These are phyloP conservation scores for Himalopsyche phryganea DNA, from an alignment of 1,140 invertebrate species.

Conservation along the genomic window DNA sequence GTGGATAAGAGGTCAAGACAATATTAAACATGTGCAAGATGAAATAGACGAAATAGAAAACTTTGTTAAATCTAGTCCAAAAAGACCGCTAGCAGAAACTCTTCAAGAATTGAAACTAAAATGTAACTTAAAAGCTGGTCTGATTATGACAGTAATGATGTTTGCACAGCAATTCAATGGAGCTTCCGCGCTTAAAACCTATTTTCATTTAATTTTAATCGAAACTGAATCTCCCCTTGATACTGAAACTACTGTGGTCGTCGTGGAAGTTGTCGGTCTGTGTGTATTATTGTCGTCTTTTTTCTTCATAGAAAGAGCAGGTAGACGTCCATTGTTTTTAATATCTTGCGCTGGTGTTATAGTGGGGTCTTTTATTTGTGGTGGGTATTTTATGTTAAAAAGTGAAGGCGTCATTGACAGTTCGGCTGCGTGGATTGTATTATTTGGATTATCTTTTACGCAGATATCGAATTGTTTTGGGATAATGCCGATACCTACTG, in stretches of 20 bases:
- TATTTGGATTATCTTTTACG: not conserved
- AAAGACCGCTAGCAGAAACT: slow-evolving; percentile 23
- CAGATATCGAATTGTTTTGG: slow-evolving; percentile 4
- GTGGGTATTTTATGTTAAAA: slow-evolving; percentile 9
- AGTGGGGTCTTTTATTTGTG: not conserved
- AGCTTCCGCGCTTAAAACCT: slow-evolving; percentile 5
- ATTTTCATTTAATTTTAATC: slow-evolving; percentile 4
- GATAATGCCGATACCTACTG: not conserved
- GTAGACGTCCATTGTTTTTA: not conserved
- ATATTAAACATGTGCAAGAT: slow-evolving; percentile 21
- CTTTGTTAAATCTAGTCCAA: slow-evolving; percentile 2
- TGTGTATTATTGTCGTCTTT: not conserved
- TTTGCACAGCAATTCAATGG: slow-evolving; percentile 7
- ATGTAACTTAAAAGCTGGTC: slow-evolving; percentile 7
- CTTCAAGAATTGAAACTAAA: slow-evolving; percentile 1
- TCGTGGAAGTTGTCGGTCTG: not conserved
- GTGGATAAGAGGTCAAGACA: slow-evolving; percentile 58
- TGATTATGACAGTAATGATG: slow-evolving; percentile 1
- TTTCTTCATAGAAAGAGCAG: not conserved
- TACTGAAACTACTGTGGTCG: not conserved
- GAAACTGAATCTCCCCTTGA: slow-evolving; percentile 2
- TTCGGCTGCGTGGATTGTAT: not conserved
- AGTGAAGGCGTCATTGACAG: not conserved
- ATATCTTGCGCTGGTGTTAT: not conserved
- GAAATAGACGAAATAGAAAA: slow-evolving; percentile 36